Base-by-base conservation (phyloP, 2,113 vertebrate genomes). In the Heterocephalus glaber region DNA sequence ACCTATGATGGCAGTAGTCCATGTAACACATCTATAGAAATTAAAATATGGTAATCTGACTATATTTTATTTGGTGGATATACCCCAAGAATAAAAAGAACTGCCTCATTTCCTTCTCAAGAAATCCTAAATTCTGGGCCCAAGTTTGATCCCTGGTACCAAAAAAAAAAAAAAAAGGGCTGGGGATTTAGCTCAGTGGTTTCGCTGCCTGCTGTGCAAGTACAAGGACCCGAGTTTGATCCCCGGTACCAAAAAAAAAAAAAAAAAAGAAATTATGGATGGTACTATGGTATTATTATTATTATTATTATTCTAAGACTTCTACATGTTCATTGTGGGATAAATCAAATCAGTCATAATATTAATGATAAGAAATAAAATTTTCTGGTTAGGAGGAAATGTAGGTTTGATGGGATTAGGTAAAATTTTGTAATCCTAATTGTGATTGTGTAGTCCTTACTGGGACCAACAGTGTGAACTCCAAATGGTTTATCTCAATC, bases 321-420 rank as follows among this genome's bases (percentile, higher is more conserved):
- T 89, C 19, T 47, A 20, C 65, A 81, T 47, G 30, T 86, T 47
- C 58, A n/a, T 26, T 66, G 19, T 90, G 83, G 72, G 38, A 38
- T 81, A 88, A 72, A 77, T n/a, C 72, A 95, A 90, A 58, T 79
- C 33, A 77, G 22, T 63, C 26, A 41, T 41, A 77, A 49, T 84
- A 74, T 35, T 81, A 35, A 47, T 35, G 22, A 58, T 86, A 68
- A 85, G n/a, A 96, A 96, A 88, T 11, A 76, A 82, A 17, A 72
- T 58, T 66, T 82, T 82, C 72, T 76, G 86, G 38, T 33, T 81
- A 56, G 84, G 49, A 82, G 9, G 44, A 85, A 54, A 85, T 54
- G 7, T 68, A 52, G 88, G 65, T 33, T 65, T n/a, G 33, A 85
- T 10, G 44, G 94, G 44, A 81, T 68, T 54, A 52, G 22, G n/a